Evolutionary conservation across 2,888 invertebrate species (phyloP), one percentile per base, ranked within the genome.

Genomic region (Drosophila neutralis): DNA sequence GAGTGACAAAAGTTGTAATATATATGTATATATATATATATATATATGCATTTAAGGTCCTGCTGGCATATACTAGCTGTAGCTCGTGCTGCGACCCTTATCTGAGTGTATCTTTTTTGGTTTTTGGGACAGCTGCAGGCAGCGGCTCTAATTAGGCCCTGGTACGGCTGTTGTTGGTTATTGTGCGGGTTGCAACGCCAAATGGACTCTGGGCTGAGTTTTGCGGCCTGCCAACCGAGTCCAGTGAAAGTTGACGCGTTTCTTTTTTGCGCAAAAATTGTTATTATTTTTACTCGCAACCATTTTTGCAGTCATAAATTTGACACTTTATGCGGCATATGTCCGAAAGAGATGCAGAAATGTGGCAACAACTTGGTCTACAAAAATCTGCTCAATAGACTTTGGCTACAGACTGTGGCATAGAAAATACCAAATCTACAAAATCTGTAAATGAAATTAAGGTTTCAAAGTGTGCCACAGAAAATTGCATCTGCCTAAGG

Each of bases 201-300:
- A 71, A 61, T 45, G 24, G 45, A 45, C 15, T 24, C 35, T 56
- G 52, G 45, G 59, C 63, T 71, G 67, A 36, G 24, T 75, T 60
- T 69, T 61, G 76, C 48, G 51, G 64, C 63, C 51, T 24, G 45
- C 62, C 51, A 56, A 48, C 64, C 45, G 29, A 64, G 70, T 60
- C 60, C 68, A 87, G 90, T 82, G 90, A 86, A 90, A 86, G 91
- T 90, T 82, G 69, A 29, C 64, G 66, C 53, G 61, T 58, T 78
- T 81, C 75, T 65, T 75, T 73, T 80, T 54, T 27, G 36, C 36
- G 24, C 24, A 15, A 33, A 33, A 80, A 70, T 77, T 74, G 69
- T 72, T 72, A 74, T 70, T 73, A 69, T 60, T 82, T 65, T 66
- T 68, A 65, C 53, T 63, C 24, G 51, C 51, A 36, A 31, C 51